These are phyloP conservation scores for Parambassis ranga DNA, from an alignment of 2,797 vertebrate genomes.

Conservation along the genomic window DNA sequence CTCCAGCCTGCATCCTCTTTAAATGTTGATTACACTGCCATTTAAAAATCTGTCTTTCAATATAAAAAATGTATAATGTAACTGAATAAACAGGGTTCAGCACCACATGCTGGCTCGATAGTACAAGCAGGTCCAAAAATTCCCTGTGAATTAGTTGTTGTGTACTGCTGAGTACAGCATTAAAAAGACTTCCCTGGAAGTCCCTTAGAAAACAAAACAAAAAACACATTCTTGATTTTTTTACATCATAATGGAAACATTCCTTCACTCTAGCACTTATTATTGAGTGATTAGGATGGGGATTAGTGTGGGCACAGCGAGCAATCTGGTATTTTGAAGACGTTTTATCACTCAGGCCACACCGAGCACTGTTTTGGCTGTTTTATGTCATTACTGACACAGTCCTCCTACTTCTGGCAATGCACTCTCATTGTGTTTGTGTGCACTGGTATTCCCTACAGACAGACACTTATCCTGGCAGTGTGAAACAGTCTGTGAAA, in stretches of 20 bases:
- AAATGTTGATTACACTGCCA: no score
- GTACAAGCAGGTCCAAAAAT: conserved; percentile 2
- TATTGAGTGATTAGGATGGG: conserved; percentile 58
- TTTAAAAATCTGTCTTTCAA: no score
- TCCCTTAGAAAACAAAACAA: no score
- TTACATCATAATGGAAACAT: conserved; percentile 31
- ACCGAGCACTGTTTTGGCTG: conserved; percentile 44
- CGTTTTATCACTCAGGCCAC: conserved; percentile 49
- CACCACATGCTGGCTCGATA: background rate
- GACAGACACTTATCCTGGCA: conserved; percentile 40
- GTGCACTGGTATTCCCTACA: conserved; percentile 24
- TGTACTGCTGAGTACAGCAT: background rate
- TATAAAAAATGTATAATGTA: no score
- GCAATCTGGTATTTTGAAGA: conserved; percentile 57
- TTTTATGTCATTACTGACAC: conserved; percentile 60
- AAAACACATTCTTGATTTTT: no score
- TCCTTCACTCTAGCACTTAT: conserved; percentile 46
- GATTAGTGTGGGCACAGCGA: conserved; percentile 65
- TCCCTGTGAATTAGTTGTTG: background rate
- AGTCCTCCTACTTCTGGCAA: conserved; percentile 48
- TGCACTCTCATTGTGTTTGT: conserved; percentile 46
- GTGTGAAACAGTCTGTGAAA: conserved; percentile 13
- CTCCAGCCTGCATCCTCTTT: no score
- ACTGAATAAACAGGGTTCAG: background rate
- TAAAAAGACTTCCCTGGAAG: conserved; percentile 6